Conservation (phyloP, 2,888 invertebrate genomes). For the Abrostola triplasia region DNA sequence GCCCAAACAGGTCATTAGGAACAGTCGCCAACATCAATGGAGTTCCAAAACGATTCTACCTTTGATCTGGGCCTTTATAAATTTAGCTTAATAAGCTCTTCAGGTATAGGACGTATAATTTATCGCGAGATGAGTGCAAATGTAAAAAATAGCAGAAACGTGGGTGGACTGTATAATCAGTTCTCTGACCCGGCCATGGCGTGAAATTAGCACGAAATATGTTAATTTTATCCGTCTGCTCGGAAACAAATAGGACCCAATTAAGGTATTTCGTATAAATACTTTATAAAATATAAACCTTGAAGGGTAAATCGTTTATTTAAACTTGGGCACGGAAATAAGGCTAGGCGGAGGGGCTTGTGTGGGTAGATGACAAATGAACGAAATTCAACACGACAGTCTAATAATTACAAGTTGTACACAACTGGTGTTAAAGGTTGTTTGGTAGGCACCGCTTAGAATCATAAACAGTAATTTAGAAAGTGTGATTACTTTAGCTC, state of each 20-base stretch:
- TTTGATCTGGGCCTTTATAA: constrained; percentile 57
- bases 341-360: neutral
- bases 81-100: constrained; percentile 58
- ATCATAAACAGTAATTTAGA: neutral
- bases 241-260: constrained; percentile 43
- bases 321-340: neutral
- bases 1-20: constrained; percentile 47
- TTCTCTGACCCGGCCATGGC: constrained; percentile 41
- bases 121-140: constrained; percentile 56
- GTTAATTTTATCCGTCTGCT: constrained; percentile 55
- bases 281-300: constrained; percentile 29
- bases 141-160: constrained; percentile 53
- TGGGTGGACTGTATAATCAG: constrained; percentile 51
- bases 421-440: too few species aligned
- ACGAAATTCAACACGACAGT: neutral
- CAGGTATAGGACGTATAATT: constrained; percentile 60
- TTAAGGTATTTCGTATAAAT: constrained; percentile 46
- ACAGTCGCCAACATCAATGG: constrained; percentile 48
- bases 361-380: constrained; percentile 5
- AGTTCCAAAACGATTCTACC: constrained; percentile 50
- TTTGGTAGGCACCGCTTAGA: too few species aligned
- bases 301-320: constrained; percentile 18
- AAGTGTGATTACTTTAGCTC: neutral
- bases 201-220: constrained; percentile 54
- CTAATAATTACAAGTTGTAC: too few species aligned